Base-by-base conservation (phyloP, 2,113 vertebrate genomes). In the Bubalus kerabau region DNA sequence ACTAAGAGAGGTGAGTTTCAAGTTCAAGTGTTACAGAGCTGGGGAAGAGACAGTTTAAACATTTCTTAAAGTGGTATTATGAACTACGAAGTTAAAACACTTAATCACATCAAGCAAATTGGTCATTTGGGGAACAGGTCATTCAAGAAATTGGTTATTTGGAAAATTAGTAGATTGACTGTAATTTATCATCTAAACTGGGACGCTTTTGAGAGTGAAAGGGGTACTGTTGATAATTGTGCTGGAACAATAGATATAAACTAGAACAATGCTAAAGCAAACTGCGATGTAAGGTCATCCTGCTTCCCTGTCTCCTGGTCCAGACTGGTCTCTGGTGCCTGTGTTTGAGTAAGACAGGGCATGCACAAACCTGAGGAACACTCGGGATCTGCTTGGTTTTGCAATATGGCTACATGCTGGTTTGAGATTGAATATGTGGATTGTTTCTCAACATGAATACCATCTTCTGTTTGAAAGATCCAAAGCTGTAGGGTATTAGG, bases 371-470 rank as follows among this genome's bases (percentile, higher is more conserved):
- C 67, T 59, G 85, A 95, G 87, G 46, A 71, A 36, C 21, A 43
- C 91, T 40, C n/a, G 76, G 84, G 32, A 67, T 84, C 36, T 78
- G 43, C 87, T 60, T 48, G 46, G 43, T 95, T 95, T 85, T 92
- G 90, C 50, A 87, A 14, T 48, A 57, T 46, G 46, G 48, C 54
- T 60, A 11, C 85, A 92, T 87, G 81, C 16, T 96, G 54, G 32
- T 91, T 91, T 89, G 90, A 93, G 57, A 80, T 48, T 62, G 93
- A 95, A 91, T 81, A 67, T 80, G 67, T 81, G 78, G 62, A 94
- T 91, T 95, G 91, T 96, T 97, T 95, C 89, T 95, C 67, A 91
- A 71, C 43, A 60, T 96, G 94, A 94, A 94, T 89, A 50, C 71
- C 12, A 76, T 91, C 81, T 85, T 98, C 87, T 92, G 52, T 88